These are phyloP conservation scores for Merluccius polli DNA, from an alignment of 2,797 vertebrate genomes.

Conservation along the genomic window DNA sequence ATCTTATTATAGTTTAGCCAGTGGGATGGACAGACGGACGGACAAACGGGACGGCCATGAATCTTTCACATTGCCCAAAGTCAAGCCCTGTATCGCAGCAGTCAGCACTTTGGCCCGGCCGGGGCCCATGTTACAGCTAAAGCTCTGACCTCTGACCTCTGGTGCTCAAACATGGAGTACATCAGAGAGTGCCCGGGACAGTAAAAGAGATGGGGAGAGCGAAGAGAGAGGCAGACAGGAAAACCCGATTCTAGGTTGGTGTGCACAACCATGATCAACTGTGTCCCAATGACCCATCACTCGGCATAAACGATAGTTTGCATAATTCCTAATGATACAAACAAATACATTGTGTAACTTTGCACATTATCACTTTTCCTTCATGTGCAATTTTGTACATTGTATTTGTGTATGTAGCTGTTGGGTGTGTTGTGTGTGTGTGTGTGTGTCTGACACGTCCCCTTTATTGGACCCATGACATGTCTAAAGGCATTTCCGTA, in stretches of 20 bases:
- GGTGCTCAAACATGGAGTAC: slow-evolving; percentile 49
- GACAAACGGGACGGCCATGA: slow-evolving; percentile 59
- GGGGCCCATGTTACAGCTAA: slow-evolving; percentile 49
- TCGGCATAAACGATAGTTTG: slow-evolving; percentile 49
- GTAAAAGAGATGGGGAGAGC: slow-evolving; percentile 1
- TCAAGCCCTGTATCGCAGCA: slow-evolving; percentile 61
- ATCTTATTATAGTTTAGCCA: slow-evolving; percentile 77
- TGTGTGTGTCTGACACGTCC: slow-evolving; percentile 32
- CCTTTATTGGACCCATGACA: no score
- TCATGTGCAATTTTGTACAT: background rate
- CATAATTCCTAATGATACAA: slow-evolving; percentile 33
- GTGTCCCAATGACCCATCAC: slow-evolving; percentile 23
- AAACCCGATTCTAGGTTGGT: slow-evolving; percentile 33
- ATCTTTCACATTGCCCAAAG: slow-evolving; percentile 70
- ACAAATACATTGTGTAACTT: background rate
- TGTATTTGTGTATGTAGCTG: background rate
- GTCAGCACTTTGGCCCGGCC: slow-evolving; percentile 63
- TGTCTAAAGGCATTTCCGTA: slow-evolving; percentile 27
- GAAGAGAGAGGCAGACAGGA: slow-evolving; percentile 16
- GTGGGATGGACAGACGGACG: slow-evolving; percentile 67
- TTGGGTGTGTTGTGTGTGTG: slow-evolving; percentile 16
- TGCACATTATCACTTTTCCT: no score
- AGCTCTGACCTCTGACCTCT: slow-evolving; percentile 65
- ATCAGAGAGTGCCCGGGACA: slow-evolving; percentile 38
- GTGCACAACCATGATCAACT: slow-evolving; percentile 12